These are phyloP conservation scores for Pedetes capensis DNA, from an alignment of 2,113 vertebrate genomes.

Conservation along the genomic window DNA sequence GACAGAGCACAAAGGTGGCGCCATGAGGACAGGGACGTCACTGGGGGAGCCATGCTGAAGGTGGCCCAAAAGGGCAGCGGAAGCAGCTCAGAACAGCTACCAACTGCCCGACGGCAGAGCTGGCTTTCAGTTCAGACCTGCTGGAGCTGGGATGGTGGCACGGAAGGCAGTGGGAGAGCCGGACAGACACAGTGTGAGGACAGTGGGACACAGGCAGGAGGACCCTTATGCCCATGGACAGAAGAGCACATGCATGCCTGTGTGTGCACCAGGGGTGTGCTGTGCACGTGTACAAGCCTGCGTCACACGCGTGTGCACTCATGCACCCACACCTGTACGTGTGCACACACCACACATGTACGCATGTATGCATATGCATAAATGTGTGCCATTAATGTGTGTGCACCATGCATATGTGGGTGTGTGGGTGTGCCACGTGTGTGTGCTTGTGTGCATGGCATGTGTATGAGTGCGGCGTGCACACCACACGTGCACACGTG, in stretches of 20 bases:
- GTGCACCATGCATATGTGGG: neutral
- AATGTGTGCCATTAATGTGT: neutral
- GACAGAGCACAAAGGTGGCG: neutral
- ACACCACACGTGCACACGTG: neutral
- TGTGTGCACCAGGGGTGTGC: no score
- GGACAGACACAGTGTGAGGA: neutral
- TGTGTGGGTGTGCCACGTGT: neutral
- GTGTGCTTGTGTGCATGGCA: no score
- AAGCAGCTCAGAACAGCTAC: no score
- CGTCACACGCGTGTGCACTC: neutral
- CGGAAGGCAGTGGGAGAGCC: neutral
- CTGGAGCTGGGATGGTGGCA: no score
- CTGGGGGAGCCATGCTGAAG: neutral
- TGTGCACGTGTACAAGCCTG: neutral
- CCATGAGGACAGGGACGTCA: neutral
- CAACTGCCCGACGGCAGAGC: neutral
- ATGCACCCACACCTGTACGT: no score
- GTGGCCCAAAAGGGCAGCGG: no score
- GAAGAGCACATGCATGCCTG: no score
- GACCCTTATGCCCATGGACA: neutral
- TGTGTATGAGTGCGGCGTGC: neutral
- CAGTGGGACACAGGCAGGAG: neutral
- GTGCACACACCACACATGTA: neutral
- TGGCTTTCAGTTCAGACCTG: neutral
- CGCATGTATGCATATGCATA: neutral